Evolutionary conservation across 2,888 invertebrate species (phyloP), one percentile per base, ranked within the genome.

Genomic region (Drosophila nigritarsus): DNA sequence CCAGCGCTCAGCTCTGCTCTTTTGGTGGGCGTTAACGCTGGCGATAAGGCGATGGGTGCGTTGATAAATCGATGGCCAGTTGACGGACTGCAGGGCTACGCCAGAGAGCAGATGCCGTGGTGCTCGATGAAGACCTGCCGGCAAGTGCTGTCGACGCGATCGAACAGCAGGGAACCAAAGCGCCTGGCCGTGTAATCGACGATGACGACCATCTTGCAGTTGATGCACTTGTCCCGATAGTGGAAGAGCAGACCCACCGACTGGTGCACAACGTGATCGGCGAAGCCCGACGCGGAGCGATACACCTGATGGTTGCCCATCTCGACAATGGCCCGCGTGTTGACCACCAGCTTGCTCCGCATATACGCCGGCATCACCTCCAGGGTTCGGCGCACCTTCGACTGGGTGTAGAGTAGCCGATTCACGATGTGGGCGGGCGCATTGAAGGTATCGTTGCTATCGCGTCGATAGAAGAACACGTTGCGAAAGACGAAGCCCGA

Each of bases 271-370:
- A 89, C 62, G 51, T 83, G 90, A 55, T 92, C 92, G 3, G 88
- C 78, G 58, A 81, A 91, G 13, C 92, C 91, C 0, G 88, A 84
- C 3, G 90, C 76, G 6, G 83, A 65, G 30, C 88, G 87, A 78
- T 91, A 92, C 0, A 98, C 96, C 92, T 97, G 97, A 92, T 98
- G 98, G 93, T 98, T 98, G 9, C 98, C 98, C 70, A 97, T 96
- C 92, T 98, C 98, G 5, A 98, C 95, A 6, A 97, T 96, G 72
- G 95, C 94, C 69, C 96, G 95, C n/a, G 97, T 96, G 82, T 96
- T 94, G 84, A 97, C 96, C 68, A 98, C 96, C 92, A 97, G 97
- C 92, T 98, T 98, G 86, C 97, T 98, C 61, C 98, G 95, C 91
- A 96, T 96, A 89, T 97, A 97, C 82, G 97, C 96, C 1, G 91